Base-by-base conservation (phyloP, 2,113 vertebrate species). In the Cynocephalus volans region DNA sequence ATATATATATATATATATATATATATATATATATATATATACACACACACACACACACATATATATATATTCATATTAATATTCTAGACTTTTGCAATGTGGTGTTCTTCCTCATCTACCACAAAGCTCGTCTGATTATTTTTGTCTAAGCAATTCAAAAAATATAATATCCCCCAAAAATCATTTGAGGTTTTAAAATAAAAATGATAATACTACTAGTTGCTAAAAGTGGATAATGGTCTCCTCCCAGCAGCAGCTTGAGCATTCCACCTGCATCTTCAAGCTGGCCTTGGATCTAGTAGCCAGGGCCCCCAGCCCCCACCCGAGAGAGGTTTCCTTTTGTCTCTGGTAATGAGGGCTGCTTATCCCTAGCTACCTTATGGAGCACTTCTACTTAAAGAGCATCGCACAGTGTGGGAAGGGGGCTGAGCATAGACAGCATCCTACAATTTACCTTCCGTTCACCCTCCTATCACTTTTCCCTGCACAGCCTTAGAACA, bases 361-460 rank as follows among this genome's bases (percentile, higher is more conserved):
- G 19, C 48, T 95, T n/a, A 15, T 33, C 82, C 94, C 95, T 92
- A 89, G 88, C 87, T 93, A 93, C 97, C 90, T 86, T 50, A 90
- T 54, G 83, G 83, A 87, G 90, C 79, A 72, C 54, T 94, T 87
- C 88, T 28, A 7, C 50, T 62, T 73, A 73, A 97, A 88, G n/a
- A 96, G 82, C 95, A 95, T 84, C 6, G 3, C 12, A 2, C 28
- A 18, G 21, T 56, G 23, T 41, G 23, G 17, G 7, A 18, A 1
- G n/a, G 10, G n/a, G 0, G 13, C 69, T 1, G 3, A 48, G 19
- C 26, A 10, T 1, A 21, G 5, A 23, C 1, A 21, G 8, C 6
- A 6, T 7, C 76, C 72, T 54, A 23, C 83, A 54, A n/a, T 5
- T 1, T 5, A 4, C 3, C 41, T 94, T 87, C 87, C 24, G 15